Evolutionary conservation across 2,888 invertebrate species (phyloP), one percentile per base, ranked within the genome.

Genomic region (Drosophila paramelanica): DNA sequence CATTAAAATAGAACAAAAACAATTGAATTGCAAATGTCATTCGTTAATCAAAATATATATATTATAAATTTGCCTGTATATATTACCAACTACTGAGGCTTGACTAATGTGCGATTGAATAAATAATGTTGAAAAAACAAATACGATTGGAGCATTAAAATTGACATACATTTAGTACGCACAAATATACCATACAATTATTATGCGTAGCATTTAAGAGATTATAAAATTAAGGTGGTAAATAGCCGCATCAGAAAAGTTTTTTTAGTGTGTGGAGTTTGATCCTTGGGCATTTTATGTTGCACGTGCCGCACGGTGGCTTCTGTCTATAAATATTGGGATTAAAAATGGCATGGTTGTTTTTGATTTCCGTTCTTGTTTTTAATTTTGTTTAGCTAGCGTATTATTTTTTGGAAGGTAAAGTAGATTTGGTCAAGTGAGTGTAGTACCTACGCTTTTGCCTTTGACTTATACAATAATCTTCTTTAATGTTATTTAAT

Each of bases 271-370:
- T 77, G 64, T 73, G 43, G 67, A 75, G 43, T 67, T 64, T 38
- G 20, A 61, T n/a, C n/a, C n/a, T n/a, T n/a, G n/a, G 51, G 38
- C 45, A 68, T 65, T 78, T 78, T 73, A 78, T 73, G 78, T 61
- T 68, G 60, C 68, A 76, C 68, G 78, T 73, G 73, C 74, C 62
- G 25, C 62, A 45, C 56, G 56, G 38, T 66, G 56, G 51, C 49
- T 31, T 25, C 13, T 5, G 13, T 1, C 10, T 43, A 31, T 45
- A 36, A 42, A 51, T 51, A 64, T 56, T 77, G 55, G 70, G 77
- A 88, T 89, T 89, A 86, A 88, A 83, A 87, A 89, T 89, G 80
- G 86, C 70, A 38, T 58, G 61, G 73, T 56, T 68, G 80, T 83
- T 89, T 89, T 47, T 45, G 58, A 33, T 38, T n/a, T 13, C 56